Conservation (phyloP, 1,140 invertebrate species). For the Trachelipus rathkii region DNA sequence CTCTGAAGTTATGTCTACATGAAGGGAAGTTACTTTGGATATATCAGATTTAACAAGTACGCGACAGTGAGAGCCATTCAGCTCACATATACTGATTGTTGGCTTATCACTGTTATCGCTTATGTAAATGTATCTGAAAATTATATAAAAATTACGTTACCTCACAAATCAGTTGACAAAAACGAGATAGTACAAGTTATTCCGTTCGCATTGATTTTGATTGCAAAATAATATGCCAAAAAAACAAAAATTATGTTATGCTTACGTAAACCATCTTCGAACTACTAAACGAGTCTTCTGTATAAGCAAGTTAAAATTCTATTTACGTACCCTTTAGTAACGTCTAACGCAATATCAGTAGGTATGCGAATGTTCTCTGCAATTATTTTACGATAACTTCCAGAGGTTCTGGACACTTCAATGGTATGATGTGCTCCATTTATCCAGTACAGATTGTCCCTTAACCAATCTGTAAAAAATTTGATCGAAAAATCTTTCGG, state of each 20-base stretch:
- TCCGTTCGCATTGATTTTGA: too few relatives aligned
- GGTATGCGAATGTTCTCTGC: not conserved
- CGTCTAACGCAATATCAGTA: not conserved
- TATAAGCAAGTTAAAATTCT: too few relatives aligned
- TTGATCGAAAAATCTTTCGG: too few relatives aligned
- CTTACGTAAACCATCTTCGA: too few relatives aligned
- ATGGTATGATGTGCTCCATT: slow-evolving; percentile 71
- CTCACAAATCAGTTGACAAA: too few relatives aligned
- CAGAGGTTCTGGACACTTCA: slow-evolving; percentile 56
- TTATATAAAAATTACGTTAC: too few relatives aligned
- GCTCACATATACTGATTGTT: not conserved
- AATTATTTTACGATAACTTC: not conserved
- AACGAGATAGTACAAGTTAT: too few relatives aligned
- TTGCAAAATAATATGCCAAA: too few relatives aligned
- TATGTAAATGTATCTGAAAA: not conserved
- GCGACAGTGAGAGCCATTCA: not conserved
- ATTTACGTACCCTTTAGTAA: not conserved
- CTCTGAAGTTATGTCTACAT: not conserved
- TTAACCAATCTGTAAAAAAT: slow-evolving; percentile 52
- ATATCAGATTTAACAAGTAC: not conserved
- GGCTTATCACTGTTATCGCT: not conserved
- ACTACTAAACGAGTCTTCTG: too few relatives aligned
- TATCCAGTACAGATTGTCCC: slow-evolving; percentile 65
- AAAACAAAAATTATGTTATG: too few relatives aligned
- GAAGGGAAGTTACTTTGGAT: not conserved